phyloP scores from a whole-genome alignment of 2,888 invertebrate species.

The Catocala fraxini region DNA sequence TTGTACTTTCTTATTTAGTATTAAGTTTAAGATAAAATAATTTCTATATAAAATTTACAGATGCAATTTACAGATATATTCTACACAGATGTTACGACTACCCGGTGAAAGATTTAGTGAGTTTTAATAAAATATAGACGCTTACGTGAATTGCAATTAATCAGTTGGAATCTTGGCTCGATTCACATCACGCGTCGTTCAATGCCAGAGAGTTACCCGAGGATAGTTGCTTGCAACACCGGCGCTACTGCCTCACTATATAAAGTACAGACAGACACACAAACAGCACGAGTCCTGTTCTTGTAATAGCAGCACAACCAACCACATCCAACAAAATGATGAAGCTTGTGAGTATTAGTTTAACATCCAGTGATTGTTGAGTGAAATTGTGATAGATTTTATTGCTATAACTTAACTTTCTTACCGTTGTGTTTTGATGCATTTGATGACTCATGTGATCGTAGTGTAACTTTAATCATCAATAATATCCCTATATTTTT shows the following conservation, averaged over 20 bases:
- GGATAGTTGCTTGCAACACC: constrained; percentile 67
- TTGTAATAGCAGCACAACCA: constrained; percentile 63
- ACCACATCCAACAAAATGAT: constrained; percentile 73
- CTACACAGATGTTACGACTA: constrained; percentile 6
- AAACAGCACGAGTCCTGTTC: constrained; percentile 67
- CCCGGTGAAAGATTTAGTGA: constrained; percentile 41
- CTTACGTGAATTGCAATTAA: constrained; percentile 56
- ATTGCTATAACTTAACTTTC: no score
- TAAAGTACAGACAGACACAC: constrained; percentile 59
- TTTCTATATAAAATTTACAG: no score
- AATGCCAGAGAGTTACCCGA: constrained; percentile 77
- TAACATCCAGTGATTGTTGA: background rate
- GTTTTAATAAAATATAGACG: constrained; percentile 32
- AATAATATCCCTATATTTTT: no score
- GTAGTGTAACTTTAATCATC: no score
- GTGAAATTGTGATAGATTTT: no score
- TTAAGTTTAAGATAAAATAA: no score
- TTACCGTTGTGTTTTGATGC: no score
- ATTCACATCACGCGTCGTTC: constrained; percentile 77
- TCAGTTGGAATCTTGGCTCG: constrained; percentile 48
- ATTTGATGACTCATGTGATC: no score
- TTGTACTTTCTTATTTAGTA: no score
- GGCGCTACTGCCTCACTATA: constrained; percentile 62
- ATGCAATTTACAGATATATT: no score
- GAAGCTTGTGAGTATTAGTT: constrained; percentile 75